Base-by-base conservation (phyloP, 2,113 vertebrate species). In the Pycnonotus jocosus region DNA sequence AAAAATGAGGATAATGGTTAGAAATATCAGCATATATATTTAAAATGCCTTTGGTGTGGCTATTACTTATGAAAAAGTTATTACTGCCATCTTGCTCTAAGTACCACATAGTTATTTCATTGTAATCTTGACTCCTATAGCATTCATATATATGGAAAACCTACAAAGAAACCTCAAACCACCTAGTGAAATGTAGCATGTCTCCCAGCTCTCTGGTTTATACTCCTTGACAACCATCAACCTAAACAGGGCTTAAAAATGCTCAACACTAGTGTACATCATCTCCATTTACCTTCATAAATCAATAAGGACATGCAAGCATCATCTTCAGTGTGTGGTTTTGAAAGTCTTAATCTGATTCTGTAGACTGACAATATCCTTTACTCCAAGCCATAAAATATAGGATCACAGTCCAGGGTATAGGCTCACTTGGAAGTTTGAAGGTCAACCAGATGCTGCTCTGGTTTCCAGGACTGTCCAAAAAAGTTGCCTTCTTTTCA, bases 11-110 rank as follows among this genome's bases (percentile, higher is more conserved):
- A 50, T 60, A 58, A 64, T 1, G 0, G 57, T 86, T 92, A 89
- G 78, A 96, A 81, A 40, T 87, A 37, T 81, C 88, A 92, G 33
- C 71, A 85, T 82, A 86, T 74, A 37, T 78, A 77, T 92, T 66
- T 86, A 48, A 82, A 62, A 85, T 81, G 81, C 31, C 53, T 85
- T 94, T 92, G 30, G 51, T 86, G 42, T 28, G 31, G 27, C 38
- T 57, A 56, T 92, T 94, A 82, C 56, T 89, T 79, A 77, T 3
- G 37, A 70, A 81, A 86, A 92, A 68, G 35, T 70, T 44, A 81
- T 84, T 94, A 81, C 53, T 86, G 40, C 30, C 42, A n/a, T 92
- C 92, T 88, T 90, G 15, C 19, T 62, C n/a, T 12, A 48, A 38
- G 58, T 42, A 70, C 38, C 3, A 0, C 6, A 2, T 38, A 22